Evolutionary conservation across 2,113 vertebrate species (phyloP), one percentile per base, ranked within the genome.

Genomic region (Ondatra zibethicus): DNA sequence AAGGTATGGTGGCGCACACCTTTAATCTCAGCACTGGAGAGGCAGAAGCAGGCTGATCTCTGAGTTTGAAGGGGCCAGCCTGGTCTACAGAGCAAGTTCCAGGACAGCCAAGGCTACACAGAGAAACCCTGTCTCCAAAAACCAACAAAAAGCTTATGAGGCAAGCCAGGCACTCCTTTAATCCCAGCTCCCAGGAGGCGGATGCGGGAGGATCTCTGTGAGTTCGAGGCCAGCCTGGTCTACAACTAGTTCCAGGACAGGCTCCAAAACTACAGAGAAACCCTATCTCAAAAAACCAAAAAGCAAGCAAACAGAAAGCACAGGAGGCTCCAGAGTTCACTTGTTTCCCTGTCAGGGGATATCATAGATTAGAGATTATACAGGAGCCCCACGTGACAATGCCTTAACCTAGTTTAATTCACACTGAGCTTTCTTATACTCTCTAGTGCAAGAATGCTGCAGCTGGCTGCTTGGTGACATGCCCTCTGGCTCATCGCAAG

Each of bases 371-470:
- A 1, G 50, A 39, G 52, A 25, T 50, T 50, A 23, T 10, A 0
- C 29, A 52, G 36, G 36, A 52, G 9, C 25, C 33, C 81, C 52
- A 52, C 23, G 27, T 78, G 72, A 39, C 27, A 39, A 50, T 27
- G 25, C 29, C 72, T 14, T 14, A 6, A 73, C 7, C 13, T 75
- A 72, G 50, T 76, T 72, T 55, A 42, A 86, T 92, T 96, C 72
- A 96, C 77, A 16, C 0, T 1, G 5, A 80, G n/a, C 42, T 95
- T 50, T 94, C 75, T 70, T 31, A 31, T 58, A n/a, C 65, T 39
- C 33, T 65, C 5, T 97, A 99, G 99, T 99, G 99, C 97, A 99
- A 98, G 95, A 99, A 99, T 13, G 98, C 98, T 4, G 98, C 98
- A 84, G 98, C 98, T 25, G 99, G 99, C 88, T 99, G 99, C 96